A percentile compares a stretch with the other conserved stretches of the same genome.
Conservation (phyloP, 2,888 invertebrate genomes). For the Lithophane ornitopus region DNA sequence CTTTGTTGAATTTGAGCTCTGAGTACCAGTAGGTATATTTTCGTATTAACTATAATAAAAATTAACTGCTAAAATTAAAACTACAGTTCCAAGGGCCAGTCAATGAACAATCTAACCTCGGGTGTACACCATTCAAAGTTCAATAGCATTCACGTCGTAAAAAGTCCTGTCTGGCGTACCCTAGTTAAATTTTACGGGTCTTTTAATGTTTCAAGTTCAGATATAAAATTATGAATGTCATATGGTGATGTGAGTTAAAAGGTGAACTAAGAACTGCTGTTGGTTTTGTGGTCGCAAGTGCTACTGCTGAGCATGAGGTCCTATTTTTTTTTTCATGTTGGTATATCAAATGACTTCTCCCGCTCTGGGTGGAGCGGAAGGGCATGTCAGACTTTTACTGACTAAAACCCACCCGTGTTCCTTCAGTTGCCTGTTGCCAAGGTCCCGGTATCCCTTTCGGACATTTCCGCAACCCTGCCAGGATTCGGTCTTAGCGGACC, state of each 20-base stretch:
- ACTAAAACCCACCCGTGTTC: too few relatives aligned
- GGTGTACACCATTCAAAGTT: conserved; percentile 21
- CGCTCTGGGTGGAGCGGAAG: too few relatives aligned
- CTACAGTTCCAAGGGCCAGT: not conserved
- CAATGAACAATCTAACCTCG: conserved; percentile 36
- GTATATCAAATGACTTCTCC: too few relatives aligned
- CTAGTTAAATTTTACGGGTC: conserved; percentile 44
- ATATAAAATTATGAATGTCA: conserved; percentile 35
- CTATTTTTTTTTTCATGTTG: too few relatives aligned
- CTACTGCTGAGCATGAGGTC: too few relatives aligned
- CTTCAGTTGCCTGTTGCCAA: too few relatives aligned
- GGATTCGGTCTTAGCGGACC: too few relatives aligned
- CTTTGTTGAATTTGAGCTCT: not conserved
- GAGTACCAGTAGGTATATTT: not conserved
- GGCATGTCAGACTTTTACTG: too few relatives aligned
- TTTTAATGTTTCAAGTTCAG: conserved; percentile 54
- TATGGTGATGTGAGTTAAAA: conserved; percentile 15
- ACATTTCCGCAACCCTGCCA: too few relatives aligned
- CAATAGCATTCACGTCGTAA: conserved; percentile 37
- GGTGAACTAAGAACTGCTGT: too few relatives aligned
- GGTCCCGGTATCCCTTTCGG: too few relatives aligned
- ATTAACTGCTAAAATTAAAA: not conserved
- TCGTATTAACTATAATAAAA: not conserved
- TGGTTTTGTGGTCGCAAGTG: too few relatives aligned
- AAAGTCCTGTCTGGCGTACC: conserved; percentile 42